Evolutionary conservation across 2,113 vertebrate genomes (phyloP).

Genomic region (Amazona guildingii): DNA sequence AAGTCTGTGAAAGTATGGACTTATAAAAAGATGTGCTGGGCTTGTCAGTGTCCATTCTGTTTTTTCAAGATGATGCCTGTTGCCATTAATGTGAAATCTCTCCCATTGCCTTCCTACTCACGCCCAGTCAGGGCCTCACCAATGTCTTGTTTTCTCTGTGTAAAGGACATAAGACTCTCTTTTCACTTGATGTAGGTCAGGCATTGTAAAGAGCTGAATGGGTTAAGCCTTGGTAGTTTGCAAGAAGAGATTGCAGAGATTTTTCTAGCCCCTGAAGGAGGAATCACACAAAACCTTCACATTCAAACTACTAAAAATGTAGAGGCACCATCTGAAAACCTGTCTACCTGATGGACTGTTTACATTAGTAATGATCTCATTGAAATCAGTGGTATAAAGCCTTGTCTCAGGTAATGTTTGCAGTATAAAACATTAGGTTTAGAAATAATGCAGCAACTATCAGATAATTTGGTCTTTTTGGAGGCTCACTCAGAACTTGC

Average conservation of each 20-base stretch:
- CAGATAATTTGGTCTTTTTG: neutral
- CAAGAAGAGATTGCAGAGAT: neutral
- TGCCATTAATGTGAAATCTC: neutral
- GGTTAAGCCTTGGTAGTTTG: conserved; percentile 36
- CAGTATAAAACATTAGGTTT: neutral
- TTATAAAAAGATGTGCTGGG: neutral
- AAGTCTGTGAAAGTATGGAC: neutral
- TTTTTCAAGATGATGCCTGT: neutral
- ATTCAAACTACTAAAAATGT: neutral
- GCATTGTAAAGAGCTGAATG: conserved; percentile 44
- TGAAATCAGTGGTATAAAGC: neutral
- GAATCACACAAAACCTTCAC: neutral
- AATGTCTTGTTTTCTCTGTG: neutral
- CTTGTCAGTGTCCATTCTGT: neutral
- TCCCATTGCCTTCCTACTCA: neutral
- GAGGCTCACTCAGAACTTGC: neutral
- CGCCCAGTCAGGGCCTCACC: neutral
- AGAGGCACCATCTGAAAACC: neutral
- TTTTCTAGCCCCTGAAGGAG: neutral
- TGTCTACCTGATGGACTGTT: neutral
- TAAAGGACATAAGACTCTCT: neutral
- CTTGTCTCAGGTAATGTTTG: neutral
- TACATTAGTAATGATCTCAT: neutral
- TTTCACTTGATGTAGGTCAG: conserved; percentile 53
- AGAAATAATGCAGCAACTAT: neutral